Conservation (phyloP, 2,888 invertebrate species). For the Subacronicta megacephala region DNA sequence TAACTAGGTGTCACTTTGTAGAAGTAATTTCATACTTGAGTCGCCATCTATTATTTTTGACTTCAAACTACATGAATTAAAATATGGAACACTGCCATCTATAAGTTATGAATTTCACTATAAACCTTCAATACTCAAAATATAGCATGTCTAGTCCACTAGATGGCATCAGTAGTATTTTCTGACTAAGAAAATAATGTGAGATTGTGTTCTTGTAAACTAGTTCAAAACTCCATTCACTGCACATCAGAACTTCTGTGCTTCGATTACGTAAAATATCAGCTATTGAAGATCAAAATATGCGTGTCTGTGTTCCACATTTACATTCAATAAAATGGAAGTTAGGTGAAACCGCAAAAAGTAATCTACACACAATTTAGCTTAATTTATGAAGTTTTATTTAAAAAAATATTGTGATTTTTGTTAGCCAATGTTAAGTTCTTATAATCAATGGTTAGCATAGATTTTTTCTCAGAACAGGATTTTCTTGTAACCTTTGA, state of each 20-base stretch:
- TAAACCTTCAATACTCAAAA: neutral
- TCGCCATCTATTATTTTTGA: constrained; percentile 16
- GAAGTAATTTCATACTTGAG: rapidly evolving
- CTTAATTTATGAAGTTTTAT: too few relatives aligned
- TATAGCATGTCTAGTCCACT: neutral
- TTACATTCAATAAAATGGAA: neutral
- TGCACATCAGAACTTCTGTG: constrained; percentile 12
- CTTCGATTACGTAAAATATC: constrained; percentile 40
- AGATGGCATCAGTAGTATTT: constrained; percentile 13
- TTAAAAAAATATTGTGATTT: too few relatives aligned
- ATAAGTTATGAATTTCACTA: neutral
- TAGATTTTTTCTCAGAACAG: too few relatives aligned
- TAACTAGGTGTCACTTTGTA: neutral
- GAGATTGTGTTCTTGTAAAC: neutral
- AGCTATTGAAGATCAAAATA: constrained; percentile 10
- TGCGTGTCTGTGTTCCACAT: constrained; percentile 14
- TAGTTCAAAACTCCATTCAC: neutral
- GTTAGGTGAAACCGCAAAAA: neutral
- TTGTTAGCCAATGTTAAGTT: too few relatives aligned
- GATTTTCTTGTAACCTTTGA: too few relatives aligned
- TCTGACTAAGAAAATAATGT: too few relatives aligned
- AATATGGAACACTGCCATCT: constrained; percentile 12
- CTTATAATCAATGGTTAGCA: too few relatives aligned
- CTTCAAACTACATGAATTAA: rapidly evolving
- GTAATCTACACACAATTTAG: too few relatives aligned